Conservation (phyloP, 2,888 invertebrate species). For the Dicyrtomina minuta region DNA sequence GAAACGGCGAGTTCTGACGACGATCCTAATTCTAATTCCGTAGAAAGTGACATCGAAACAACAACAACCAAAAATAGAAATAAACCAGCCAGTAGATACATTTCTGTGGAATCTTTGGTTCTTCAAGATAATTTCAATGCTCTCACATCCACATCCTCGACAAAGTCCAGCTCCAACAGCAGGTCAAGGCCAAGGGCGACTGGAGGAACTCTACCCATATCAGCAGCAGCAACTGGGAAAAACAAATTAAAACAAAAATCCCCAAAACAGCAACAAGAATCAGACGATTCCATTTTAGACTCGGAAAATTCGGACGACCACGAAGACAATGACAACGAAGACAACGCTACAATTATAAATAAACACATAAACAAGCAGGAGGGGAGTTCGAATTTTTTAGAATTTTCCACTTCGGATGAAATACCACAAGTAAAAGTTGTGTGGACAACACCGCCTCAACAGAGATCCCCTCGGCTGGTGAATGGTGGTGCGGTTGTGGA, state of each 20-base stretch:
- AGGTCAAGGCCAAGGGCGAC: too few relatives aligned
- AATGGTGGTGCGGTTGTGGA: neutral
- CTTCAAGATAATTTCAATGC: conserved; percentile 32
- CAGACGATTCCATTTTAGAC: neutral
- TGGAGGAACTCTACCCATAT: too few relatives aligned
- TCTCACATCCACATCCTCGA: neutral
- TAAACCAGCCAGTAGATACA: conserved; percentile 16
- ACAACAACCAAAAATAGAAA: too few relatives aligned
- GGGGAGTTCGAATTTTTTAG: too few relatives aligned
- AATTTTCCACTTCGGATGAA: conserved; percentile 9
- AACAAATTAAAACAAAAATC: too few relatives aligned
- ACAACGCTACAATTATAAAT: neutral
- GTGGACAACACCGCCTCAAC: conserved; percentile 20
- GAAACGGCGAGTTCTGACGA: too few relatives aligned
- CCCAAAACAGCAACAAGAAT: too few relatives aligned
- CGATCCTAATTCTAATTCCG: too few relatives aligned
- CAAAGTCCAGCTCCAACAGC: neutral
- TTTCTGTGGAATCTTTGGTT: conserved; percentile 25
- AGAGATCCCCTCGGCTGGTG: neutral
- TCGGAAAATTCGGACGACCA: neutral
- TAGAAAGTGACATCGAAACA: too few relatives aligned
- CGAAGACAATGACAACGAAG: neutral
- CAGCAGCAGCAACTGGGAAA: too few relatives aligned
- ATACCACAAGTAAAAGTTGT: conserved; percentile 31
- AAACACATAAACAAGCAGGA: neutral